A percentile compares a stretch with the other conserved stretches of the same genome.
These are phyloP conservation scores for Marasmarcha lunaedactyla DNA, from an alignment of 2,888 invertebrate species.

Conservation along the genomic window DNA sequence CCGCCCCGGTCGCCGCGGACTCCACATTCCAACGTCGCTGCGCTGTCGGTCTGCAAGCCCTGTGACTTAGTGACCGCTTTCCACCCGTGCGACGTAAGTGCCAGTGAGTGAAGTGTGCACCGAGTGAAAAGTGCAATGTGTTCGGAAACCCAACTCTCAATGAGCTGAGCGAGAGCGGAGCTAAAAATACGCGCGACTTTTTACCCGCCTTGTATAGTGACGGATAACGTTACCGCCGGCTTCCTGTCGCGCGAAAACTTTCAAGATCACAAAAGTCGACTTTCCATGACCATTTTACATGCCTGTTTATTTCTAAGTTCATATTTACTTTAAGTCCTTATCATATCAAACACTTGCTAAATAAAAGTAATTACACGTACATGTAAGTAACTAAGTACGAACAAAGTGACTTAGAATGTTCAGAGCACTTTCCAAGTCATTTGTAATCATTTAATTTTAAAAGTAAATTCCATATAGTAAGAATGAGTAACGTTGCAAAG, in stretches of 20 bases:
- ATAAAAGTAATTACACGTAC: no score
- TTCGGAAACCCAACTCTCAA: slow-evolving; percentile 1
- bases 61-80: slow-evolving; percentile 65
- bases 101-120: slow-evolving; percentile 45
- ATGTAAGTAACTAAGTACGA: no score
- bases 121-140: slow-evolving; percentile 13
- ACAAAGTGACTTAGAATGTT: no score
- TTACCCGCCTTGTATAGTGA: slow-evolving; percentile 52
- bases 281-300: no score
- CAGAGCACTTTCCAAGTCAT: no score
- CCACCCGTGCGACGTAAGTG: slow-evolving; percentile 70
- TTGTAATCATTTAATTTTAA: no score
- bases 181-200: slow-evolving; percentile 26
- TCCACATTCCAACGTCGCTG: slow-evolving; percentile 77
- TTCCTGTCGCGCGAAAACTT: neutral
- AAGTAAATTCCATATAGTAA: no score
- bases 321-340: no score
- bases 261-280: no score
- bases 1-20: slow-evolving; percentile 78
- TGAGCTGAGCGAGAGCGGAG: slow-evolving; percentile 23
- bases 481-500: no score
- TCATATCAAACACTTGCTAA: no score
- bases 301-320: no score
- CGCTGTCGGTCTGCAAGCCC: slow-evolving; percentile 57
- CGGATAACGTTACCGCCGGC: slow-evolving; percentile 49